Base-by-base conservation (phyloP, 2,797 vertebrate genomes). In the Dryobates pubescens region DNA sequence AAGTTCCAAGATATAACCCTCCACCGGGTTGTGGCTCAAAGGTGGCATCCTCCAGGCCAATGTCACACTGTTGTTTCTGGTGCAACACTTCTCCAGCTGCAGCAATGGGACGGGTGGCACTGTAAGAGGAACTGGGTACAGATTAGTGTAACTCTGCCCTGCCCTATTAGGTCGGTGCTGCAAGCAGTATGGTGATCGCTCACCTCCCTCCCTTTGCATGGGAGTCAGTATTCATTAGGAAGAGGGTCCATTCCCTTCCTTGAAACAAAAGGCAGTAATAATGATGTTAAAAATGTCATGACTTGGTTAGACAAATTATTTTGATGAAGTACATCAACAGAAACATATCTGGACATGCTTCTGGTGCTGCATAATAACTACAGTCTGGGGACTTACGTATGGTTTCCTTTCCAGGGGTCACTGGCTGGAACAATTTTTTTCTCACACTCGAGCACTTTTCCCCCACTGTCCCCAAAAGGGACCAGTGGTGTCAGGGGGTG, bases 1-100 rank as follows among this genome's bases (percentile, higher is more conserved):
- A 89, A 99, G 98, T 97, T 99, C 99, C 96, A 99, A 97, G 93
- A 99, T 98, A 94, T 99, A 99, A 86, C 99, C 99, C n/a, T 99
- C 99, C 9, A 99, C 98, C 0, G 98, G 98, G 93, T 97, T 98
- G 72, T 96, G 96, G 30, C 96, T 96, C 88, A 98, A 97, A 34
- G 97, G 97, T 1, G 97, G 98, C 41, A 98, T 98, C 97, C 98
- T 98, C 99, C 99, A 99, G 95, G 99, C 99, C 97, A 99, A 95
- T 0, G 99, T 99, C 96, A 98, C 99, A 2, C 99, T 99, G 98
- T 99, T 99, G 97, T 99, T 99, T 63, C 98, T 97, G 78, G 98
- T 99, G 94, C 99, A 99, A 95, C 99, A 99, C 95, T 99, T 99
- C 97, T 99, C 99, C 96, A 99, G 97, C 98, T 99, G 99, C 95